Evolutionary conservation across 2,113 vertebrate species (phyloP).

Genomic region (Psittacula cyanocephala): DNA sequence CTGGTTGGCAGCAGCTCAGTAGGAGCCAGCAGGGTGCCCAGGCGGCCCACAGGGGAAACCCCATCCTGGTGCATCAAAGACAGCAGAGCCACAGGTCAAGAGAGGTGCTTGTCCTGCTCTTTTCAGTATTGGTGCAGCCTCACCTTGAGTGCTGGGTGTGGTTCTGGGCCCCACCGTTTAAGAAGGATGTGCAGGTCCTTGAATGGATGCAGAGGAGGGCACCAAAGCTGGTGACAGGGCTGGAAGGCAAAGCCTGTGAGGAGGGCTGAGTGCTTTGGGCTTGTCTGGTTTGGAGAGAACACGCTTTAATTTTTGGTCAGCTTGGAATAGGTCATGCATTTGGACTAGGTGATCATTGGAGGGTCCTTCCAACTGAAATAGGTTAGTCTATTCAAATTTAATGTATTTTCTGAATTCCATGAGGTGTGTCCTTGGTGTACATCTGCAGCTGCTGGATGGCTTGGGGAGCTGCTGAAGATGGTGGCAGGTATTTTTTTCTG

Average conservation of each 20-base stretch:
- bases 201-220: not conserved
- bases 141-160: fast-evolving
- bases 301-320: not conserved
- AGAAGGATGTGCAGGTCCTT: not conserved
- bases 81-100: not conserved
- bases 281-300: not conserved
- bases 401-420: not conserved
- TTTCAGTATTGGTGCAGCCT: fast-evolving
- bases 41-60: not conserved
- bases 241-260: not conserved
- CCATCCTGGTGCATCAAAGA: not conserved
- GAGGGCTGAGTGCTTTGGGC: not conserved
- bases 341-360: not conserved
- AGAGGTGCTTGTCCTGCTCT: fast-evolving
- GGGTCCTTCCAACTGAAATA: not conserved
- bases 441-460: not conserved
- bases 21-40: not conserved
- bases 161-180: fast-evolving
- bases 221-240: not conserved
- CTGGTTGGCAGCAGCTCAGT: not conserved
- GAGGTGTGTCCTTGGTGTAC: not conserved
- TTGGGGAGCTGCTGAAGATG: not conserved
- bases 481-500: not conserved
- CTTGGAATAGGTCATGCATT: not conserved
- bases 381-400: not conserved